Evolutionary conservation across 2,888 invertebrate species (phyloP).

Genomic region (Eristalinus aeneus): DNA sequence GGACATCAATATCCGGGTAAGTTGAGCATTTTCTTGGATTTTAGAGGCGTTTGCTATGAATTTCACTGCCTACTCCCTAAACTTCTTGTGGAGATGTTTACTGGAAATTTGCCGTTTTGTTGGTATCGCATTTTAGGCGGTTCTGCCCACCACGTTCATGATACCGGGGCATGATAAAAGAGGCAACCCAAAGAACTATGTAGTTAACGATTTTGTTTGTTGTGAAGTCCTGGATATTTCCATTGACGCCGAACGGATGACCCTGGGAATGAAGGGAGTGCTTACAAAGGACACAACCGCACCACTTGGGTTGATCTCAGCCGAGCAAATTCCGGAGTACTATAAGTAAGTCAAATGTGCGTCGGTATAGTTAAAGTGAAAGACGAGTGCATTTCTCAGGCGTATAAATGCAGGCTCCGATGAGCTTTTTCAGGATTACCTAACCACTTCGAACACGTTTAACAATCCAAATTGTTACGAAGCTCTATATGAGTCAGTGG

Average conservation of each 20-base stretch:
- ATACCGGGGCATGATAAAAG: slow-evolving; percentile 87
- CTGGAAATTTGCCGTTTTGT: background rate
- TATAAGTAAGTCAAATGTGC: slow-evolving; percentile 87
- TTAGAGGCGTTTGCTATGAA: background rate
- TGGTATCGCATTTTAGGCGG: slow-evolving; percentile 65
- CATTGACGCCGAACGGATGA: slow-evolving; percentile 92
- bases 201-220: slow-evolving; percentile 92
- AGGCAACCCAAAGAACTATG: slow-evolving; percentile 88
- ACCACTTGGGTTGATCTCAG: slow-evolving; percentile 90
- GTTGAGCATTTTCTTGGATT: background rate
- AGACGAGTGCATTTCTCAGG: slow-evolving; percentile 9
- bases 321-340: slow-evolving; percentile 89
- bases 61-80: background rate
- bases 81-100: background rate
- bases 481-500: slow-evolving; percentile 89
- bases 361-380: background rate
- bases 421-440: slow-evolving; percentile 82
- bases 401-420: slow-evolving; percentile 23
- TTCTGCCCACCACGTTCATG: slow-evolving; percentile 63
- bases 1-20: slow-evolving; percentile 93
- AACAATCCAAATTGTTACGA: slow-evolving; percentile 94
- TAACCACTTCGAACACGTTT: slow-evolving; percentile 92
- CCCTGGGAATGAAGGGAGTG: slow-evolving; percentile 92
- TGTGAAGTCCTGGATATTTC: slow-evolving; percentile 94
- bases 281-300: slow-evolving; percentile 87